phyloP scores from a whole-genome alignment of 2,888 invertebrate genomes.

The Cyaniris semiargus region DNA sequence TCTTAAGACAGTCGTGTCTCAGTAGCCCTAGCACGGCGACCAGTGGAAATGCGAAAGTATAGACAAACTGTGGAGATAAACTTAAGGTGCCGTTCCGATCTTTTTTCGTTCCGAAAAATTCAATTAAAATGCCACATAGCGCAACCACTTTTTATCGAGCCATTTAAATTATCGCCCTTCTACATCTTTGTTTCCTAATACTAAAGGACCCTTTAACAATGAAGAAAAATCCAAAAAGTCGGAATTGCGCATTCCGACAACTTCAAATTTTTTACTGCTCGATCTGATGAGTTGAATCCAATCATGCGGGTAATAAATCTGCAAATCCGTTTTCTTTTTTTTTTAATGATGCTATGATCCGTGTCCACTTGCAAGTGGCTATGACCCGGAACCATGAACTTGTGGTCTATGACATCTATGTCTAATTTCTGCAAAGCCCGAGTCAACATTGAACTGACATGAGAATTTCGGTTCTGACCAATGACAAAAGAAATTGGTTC shows the following conservation, averaged over 20 bases:
- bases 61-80: too few relatives aligned
- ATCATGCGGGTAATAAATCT: neutral
- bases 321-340: conserved; percentile 5
- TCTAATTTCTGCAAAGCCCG: conserved; percentile 20
- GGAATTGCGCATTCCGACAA: conserved; percentile 2
- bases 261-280: conserved; percentile 22
- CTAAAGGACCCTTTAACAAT: too few relatives aligned
- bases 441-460: neutral
- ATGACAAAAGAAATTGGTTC: too few relatives aligned
- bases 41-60: too few relatives aligned
- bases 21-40: too few relatives aligned
- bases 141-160: conserved; percentile 33
- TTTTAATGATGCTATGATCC: conserved; percentile 11
- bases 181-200: conserved; percentile 1
- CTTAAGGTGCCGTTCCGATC: too few relatives aligned
- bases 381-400: conserved; percentile 26
- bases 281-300: neutral
- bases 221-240: neutral
- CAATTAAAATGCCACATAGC: too few relatives aligned
- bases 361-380: conserved; percentile 15
- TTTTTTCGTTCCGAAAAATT: too few relatives aligned
- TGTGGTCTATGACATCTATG: conserved; percentile 6
- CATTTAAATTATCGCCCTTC: conserved; percentile 24
- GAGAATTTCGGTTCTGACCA: too few relatives aligned
- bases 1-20: too few relatives aligned